Evolutionary conservation across 92 coral and sea anemone species (phyloP).

Genomic region (Palythoa grandiflora): DNA sequence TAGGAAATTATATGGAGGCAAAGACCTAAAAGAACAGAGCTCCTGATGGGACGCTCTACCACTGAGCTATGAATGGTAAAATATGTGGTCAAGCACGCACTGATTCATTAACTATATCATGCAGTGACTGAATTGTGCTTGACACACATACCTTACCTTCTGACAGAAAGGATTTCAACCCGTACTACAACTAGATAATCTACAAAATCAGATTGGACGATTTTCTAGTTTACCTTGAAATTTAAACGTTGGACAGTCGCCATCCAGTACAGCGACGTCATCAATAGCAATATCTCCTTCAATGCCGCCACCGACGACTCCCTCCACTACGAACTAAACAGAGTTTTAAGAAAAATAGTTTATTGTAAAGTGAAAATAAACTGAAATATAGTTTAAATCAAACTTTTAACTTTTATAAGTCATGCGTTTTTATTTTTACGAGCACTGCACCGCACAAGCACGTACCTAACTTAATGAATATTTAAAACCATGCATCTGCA

Average conservation of each 20-base stretch:
- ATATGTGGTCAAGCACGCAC: too few relatives aligned
- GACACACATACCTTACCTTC: too few relatives aligned
- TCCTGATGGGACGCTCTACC: too few relatives aligned
- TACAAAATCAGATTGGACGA: background rate
- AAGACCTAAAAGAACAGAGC: too few relatives aligned
- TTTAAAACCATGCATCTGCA: too few relatives aligned
- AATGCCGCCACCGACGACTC: conserved; percentile 35
- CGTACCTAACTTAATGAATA: too few relatives aligned
- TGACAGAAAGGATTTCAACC: background rate
- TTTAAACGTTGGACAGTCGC: background rate
- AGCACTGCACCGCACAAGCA: too few relatives aligned
- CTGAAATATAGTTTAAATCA: background rate
- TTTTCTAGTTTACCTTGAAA: conserved; percentile 26
- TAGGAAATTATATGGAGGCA: too few relatives aligned
- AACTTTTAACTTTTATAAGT: background rate
- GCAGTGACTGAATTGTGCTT: too few relatives aligned
- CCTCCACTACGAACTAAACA: conserved; percentile 36
- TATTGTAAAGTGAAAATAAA: background rate
- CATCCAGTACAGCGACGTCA: conserved; percentile 9
- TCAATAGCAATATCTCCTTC: conserved; percentile 46
- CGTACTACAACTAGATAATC: background rate
- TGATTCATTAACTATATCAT: too few relatives aligned
- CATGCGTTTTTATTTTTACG: too few relatives aligned
- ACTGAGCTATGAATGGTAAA: too few relatives aligned
- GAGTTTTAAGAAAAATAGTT: background rate